Percentiles rank a stretch among this genome's conserved stretches.
Evolutionary conservation across 2,888 invertebrate genomes (phyloP).

Genomic region (Dexiosoma caninum): DNA sequence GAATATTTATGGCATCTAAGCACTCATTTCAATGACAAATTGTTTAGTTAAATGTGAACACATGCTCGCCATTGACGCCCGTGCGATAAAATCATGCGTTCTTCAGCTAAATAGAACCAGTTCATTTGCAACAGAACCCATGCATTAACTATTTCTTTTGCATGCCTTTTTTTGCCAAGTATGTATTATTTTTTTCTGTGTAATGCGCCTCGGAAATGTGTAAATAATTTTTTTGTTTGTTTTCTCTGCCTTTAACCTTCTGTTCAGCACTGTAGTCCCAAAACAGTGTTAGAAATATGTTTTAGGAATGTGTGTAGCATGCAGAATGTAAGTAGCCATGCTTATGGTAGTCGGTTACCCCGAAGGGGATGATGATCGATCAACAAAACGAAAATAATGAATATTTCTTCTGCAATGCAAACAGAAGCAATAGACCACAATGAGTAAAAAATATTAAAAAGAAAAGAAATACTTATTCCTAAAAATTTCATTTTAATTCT

Average conservation of each 20-base stretch:
- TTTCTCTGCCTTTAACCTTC: neutral
- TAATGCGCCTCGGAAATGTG: too few species aligned
- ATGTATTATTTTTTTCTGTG: too few species aligned
- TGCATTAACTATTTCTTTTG: too few species aligned
- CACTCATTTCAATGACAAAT: too few species aligned
- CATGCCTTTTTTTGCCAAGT: too few species aligned
- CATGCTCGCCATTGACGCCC: too few species aligned
- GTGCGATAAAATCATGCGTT: too few species aligned
- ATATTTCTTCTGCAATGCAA: conserved; percentile 30
- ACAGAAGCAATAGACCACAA: conserved; percentile 14
- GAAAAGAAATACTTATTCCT: conserved; percentile 21
- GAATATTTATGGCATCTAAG: too few species aligned
- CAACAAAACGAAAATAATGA: neutral
- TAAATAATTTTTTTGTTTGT: neutral
- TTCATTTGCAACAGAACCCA: too few species aligned
- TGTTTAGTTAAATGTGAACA: too few species aligned
- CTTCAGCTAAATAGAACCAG: too few species aligned
- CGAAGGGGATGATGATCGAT: conserved; percentile 9
- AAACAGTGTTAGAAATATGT: neutral
- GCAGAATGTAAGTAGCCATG: neutral
- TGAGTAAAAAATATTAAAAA: conserved; percentile 36
- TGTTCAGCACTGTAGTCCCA: neutral
- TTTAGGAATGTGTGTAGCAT: neutral
- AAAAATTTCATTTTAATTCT: conserved; percentile 37
- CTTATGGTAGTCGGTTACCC: conserved; percentile 33